Conservation (phyloP, 2,113 vertebrate species). For the Oenanthe oenanthe region DNA sequence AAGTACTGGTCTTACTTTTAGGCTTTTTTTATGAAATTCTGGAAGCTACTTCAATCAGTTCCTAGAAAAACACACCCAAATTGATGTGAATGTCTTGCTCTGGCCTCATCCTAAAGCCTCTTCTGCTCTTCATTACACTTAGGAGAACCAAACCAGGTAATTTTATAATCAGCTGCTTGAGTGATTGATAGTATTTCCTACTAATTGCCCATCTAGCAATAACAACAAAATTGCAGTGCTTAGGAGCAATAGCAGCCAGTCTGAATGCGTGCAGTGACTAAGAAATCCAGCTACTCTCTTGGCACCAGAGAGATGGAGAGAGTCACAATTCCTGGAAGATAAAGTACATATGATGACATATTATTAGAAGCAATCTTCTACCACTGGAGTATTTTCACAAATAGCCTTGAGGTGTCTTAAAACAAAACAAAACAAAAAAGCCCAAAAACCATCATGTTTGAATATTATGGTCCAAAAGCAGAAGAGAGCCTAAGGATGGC, state of each 20-base stretch:
- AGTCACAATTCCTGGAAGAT: slow-evolving; percentile 58
- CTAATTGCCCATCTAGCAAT: slow-evolving; percentile 4
- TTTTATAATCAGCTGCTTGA: background rate
- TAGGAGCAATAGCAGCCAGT: background rate
- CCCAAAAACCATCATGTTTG: background rate
- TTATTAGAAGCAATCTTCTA: background rate
- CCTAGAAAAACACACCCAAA: background rate
- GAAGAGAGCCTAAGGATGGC: background rate
- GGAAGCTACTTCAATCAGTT: background rate
- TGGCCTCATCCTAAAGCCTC: background rate
- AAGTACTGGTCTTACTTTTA: background rate
- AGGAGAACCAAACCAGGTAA: background rate
- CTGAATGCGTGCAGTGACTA: background rate
- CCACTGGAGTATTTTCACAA: background rate
- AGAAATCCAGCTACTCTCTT: background rate
- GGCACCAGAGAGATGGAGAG: background rate
- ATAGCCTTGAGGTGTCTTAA: background rate
- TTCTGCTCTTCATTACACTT: background rate
- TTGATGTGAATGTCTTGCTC: background rate
- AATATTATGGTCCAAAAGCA: background rate
- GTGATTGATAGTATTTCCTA: background rate
- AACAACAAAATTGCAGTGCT: background rate
- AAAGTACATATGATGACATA: slow-evolving; percentile 26
- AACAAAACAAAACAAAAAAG: background rate
- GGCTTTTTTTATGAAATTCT: background rate